These are phyloP conservation scores for Eospalax fontanierii DNA, from an alignment of 2,797 vertebrate genomes.

Conservation along the genomic window DNA sequence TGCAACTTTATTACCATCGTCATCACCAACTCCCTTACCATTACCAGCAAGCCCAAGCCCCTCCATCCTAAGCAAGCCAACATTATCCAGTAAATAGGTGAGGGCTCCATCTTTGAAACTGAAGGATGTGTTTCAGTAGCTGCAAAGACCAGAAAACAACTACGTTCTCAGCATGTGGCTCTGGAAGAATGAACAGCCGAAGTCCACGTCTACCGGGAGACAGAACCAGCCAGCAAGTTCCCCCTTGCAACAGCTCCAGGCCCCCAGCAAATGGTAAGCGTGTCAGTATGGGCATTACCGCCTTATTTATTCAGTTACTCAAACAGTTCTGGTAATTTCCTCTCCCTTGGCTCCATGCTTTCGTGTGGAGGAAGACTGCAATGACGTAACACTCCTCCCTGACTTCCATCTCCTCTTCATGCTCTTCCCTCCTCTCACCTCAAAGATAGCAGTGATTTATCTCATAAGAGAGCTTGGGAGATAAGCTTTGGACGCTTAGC, in stretches of 20 bases:
- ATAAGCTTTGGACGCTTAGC: neutral
- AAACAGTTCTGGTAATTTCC: neutral
- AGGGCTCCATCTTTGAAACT: conserved; percentile 8
- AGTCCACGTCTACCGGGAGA: neutral
- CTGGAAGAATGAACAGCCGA: neutral
- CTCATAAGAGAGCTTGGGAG: neutral
- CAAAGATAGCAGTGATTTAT: neutral
- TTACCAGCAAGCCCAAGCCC: neutral
- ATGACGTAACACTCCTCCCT: neutral
- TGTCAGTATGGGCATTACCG: neutral
- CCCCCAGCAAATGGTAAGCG: neutral
- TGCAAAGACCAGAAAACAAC: neutral
- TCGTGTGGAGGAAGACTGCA: neutral
- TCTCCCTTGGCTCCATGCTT: neutral
- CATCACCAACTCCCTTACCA: neutral
- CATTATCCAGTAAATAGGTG: neutral
- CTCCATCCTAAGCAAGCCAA: neutral
- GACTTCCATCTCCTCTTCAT: neutral
- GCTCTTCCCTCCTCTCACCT: neutral
- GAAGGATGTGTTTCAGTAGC: neutral
- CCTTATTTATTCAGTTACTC: neutral
- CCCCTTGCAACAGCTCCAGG: neutral
- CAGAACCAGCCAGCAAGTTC: neutral
- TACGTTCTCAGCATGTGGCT: neutral
- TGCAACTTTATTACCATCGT: neutral